Evolutionary conservation across 1,140 invertebrate species (phyloP).

Genomic region (Bombus fervidus): DNA sequence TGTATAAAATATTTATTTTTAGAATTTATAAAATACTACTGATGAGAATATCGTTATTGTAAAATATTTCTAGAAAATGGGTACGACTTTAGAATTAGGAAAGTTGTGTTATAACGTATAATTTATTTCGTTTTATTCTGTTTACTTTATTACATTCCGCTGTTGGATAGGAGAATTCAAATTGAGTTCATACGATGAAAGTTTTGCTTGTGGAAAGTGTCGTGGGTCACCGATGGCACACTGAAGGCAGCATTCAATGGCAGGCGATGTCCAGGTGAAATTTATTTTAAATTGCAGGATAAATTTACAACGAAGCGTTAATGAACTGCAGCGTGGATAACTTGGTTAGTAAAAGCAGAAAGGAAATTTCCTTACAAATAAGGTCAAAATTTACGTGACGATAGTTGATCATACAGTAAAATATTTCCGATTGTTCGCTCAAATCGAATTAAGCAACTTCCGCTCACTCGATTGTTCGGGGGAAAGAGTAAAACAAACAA

Average conservation of each 20-base stretch:
- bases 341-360: neutral
- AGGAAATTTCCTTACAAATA: neutral
- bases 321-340: neutral
- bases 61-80: neutral
- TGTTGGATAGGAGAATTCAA: neutral
- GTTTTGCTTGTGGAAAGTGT: conserved; percentile 10
- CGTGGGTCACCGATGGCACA: neutral
- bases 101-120: too few relatives aligned
- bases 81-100: neutral
- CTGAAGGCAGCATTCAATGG: neutral
- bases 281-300: neutral
- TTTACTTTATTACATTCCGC: neutral
- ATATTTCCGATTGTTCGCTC: neutral
- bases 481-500: too few relatives aligned
- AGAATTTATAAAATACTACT: too few relatives aligned
- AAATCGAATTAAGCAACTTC: neutral
- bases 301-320: neutral
- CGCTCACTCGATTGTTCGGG: too few relatives aligned
- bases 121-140: neutral
- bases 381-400: neutral
- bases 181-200: conserved; percentile 32
- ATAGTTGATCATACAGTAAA: neutral
- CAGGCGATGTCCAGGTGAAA: conserved; percentile 4
- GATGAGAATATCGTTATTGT: neutral
- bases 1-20: neutral